A percentile compares a stretch with the other conserved stretches of the same genome.
Evolutionary conservation across 1,140 invertebrate genomes (phyloP).

Genomic region (Epicauta chinensis): DNA sequence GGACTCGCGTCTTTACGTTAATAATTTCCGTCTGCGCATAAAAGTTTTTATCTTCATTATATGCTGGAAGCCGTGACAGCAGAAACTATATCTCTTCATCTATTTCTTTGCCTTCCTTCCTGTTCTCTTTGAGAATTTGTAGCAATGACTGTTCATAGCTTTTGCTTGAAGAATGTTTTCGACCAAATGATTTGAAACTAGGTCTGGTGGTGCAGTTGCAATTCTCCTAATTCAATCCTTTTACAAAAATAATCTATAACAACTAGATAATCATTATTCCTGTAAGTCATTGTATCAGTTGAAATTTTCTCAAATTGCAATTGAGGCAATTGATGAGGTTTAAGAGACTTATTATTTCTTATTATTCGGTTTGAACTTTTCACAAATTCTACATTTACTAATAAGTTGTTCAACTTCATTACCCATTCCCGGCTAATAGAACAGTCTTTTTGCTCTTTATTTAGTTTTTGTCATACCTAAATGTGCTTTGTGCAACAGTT

Average conservation of each 20-base stretch:
- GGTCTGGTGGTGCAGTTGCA: too few relatives aligned
- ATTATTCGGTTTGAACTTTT: slow-evolving; percentile 28
- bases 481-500: slow-evolving; percentile 19
- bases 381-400: slow-evolving; percentile 37
- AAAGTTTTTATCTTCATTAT: too few relatives aligned
- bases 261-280: slow-evolving; percentile 8
- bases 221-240: slow-evolving; percentile 36
- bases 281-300: slow-evolving; percentile 33
- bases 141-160: too few relatives aligned
- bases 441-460: slow-evolving; percentile 15
- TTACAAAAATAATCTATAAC: slow-evolving; percentile 25
- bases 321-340: slow-evolving; percentile 30
- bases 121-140: too few relatives aligned
- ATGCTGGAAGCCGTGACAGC: too few relatives aligned
- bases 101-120: too few relatives aligned
- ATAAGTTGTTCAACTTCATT: slow-evolving; percentile 41
- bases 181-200: too few relatives aligned
- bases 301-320: slow-evolving; percentile 34
- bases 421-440: slow-evolving; percentile 41
- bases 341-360: slow-evolving; percentile 40
- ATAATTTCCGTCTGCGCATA: too few relatives aligned
- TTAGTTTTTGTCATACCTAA: slow-evolving; percentile 21
- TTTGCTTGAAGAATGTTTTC: too few relatives aligned
- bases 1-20: too few relatives aligned
- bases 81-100: slow-evolving; percentile 34